Evolutionary conservation across 2,113 vertebrate genomes (phyloP).

Genomic region (Oreochromis niloticus): DNA sequence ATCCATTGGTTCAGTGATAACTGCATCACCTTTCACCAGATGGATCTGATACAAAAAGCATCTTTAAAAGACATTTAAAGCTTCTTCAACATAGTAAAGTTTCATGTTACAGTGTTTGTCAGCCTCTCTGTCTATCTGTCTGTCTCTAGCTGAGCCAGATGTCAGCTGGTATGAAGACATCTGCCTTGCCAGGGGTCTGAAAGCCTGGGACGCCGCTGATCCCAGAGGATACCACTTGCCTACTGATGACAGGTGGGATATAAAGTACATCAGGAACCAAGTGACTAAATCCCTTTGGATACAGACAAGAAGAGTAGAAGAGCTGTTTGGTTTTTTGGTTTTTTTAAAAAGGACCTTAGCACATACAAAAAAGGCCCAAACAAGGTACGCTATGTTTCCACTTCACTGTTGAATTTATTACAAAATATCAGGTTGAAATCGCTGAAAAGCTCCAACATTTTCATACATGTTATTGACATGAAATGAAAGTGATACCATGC

Average conservation of each 20-base stretch:
- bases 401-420: neutral
- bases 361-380: neutral
- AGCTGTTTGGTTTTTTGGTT: neutral
- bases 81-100: neutral
- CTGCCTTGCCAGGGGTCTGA: slow-evolving; percentile 42
- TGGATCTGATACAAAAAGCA: neutral
- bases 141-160: slow-evolving; percentile 42
- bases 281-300: slow-evolving; percentile 17
- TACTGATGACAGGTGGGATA: slow-evolving; percentile 43
- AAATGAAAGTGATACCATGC: neutral
- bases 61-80: neutral
- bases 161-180: slow-evolving; percentile 57
- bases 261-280: slow-evolving; percentile 14
- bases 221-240: slow-evolving; percentile 39
- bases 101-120: neutral
- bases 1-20: neutral
- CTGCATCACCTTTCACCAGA: neutral
- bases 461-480: neutral
- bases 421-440: neutral
- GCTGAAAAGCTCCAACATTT: neutral
- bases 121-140: neutral
- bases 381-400: neutral
- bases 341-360: neutral
- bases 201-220: slow-evolving; percentile 34
- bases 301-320: neutral